Base-by-base conservation (phyloP, 2,113 vertebrate genomes). In the Hoplias malabaricus region DNA sequence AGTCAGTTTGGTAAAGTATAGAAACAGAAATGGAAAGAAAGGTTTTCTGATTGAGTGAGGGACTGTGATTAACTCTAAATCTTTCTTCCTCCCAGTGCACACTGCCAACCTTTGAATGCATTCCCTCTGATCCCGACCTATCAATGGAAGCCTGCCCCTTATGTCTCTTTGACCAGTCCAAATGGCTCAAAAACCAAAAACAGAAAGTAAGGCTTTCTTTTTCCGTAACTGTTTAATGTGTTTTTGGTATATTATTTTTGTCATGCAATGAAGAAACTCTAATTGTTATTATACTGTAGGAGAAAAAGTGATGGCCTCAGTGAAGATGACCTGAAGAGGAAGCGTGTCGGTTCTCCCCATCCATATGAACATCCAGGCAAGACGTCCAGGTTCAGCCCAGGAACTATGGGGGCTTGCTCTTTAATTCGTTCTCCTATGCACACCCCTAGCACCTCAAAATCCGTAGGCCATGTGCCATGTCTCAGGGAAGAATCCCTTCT, bases 301-400 rank as follows among this genome's bases (percentile, higher is more conserved):
- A 94, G 96, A 83, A 89, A 81, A 71, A 89, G 78, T 57, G 86
- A 88, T 16, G 91, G 94, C 25, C 82, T 87, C 77, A 86, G 33
- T 38, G 66, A 88, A 50, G 62, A 84, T 73, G 84, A 86, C 42
- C 72, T 87, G 70, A 98, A 99, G 87, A 90, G 94, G 2, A 94
- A 93, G 62, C 90, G 96, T 23, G 87, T 93, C 73, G 84, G 92
- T 71, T 91, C 91, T 25, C 80, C 69, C 1, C 42, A 66, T 63
- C 85, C 79, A 67, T 86, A 90, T 34, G 82, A 78, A 78, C 66
- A 42, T 68, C n/a, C 62, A 63, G 33, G 7, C 29, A 67, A 25
- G 79, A 38, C 66, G 33, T 8, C 40, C 40, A 3, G 25, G 12
- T 38, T 67, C 69, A 70, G 56, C 71, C 63, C 63, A 0, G 53